Evolutionary conservation across 2,797 vertebrate genomes (phyloP), one percentile per base, ranked within the genome.

Genomic region (Rhinophrynus dorsalis): DNA sequence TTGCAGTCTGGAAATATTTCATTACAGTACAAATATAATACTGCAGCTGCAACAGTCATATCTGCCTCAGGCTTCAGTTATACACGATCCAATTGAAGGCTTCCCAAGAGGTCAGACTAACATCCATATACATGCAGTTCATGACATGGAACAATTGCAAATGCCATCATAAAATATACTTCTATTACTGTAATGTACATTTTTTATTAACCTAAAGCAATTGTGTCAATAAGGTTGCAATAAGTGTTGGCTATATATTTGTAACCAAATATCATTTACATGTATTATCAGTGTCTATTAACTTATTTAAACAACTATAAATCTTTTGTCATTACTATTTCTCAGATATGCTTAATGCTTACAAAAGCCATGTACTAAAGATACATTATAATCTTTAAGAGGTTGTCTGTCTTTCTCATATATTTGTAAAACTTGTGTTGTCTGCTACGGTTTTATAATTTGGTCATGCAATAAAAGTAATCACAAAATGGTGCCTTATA

Each of bases 101-200:
- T 58, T 65, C 60, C 58, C 3, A n/a, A 57, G 61, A 72, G 61
- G 45, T 35, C 55, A 66, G 21, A 51, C 33, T 48, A 15, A 35
- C 37, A 59, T 59, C 52, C 58, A 40, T 51, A 42, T 42, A 65
- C 61, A 47, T 51, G 47, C 29, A 44, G 54, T 66, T 73, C 45
- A 65, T 58, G 52, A 65, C 68, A 72, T 42, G 23, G 26, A 58
- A 24, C 32, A 66, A 66, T 44, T 66, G 50, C 52, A 35, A 58
- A 33, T 23, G 38, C 32, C 44, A 58, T 48, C 44, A 65, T 30
- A 33, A 50, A 72, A 37, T 23, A 20, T 32, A n/a, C 35, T 65
- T n/a, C 44, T 21, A 59, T 44, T 54, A 35, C 33, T 52, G n/a
- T 37, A 18, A 72, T 13, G 26, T 44, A 29, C 20, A 58, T 40